Conservation (phyloP, 2,797 vertebrate species). For the Dallia pectoralis region DNA sequence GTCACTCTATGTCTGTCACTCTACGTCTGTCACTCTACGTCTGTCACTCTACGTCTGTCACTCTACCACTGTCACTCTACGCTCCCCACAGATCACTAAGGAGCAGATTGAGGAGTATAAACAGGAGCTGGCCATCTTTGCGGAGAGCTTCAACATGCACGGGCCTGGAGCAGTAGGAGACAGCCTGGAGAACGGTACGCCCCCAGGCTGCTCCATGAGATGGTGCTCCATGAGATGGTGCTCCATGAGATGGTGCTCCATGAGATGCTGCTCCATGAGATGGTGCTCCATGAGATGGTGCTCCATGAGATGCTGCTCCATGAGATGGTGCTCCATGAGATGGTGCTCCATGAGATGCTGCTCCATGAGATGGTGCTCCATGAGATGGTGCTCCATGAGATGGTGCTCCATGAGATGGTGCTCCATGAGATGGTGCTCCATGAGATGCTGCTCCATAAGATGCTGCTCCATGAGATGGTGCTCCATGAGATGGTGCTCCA, state of each 20-base stretch:
- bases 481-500: neutral
- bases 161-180: slow-evolving; percentile 90
- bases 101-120: slow-evolving; percentile 75
- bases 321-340: slow-evolving; percentile 2
- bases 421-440: neutral
- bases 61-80: too few species aligned
- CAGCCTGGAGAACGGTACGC: slow-evolving; percentile 86
- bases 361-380: neutral
- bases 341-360: neutral
- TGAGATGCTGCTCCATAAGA: slow-evolving; percentile 1
- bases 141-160: slow-evolving; percentile 75
- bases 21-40: too few species aligned
- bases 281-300: neutral
- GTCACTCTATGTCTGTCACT: too few species aligned
- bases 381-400: slow-evolving; percentile 2
- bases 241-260: neutral
- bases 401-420: neutral
- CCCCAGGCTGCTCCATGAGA: neutral
- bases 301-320: neutral
- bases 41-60: neutral
- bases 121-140: slow-evolving; percentile 76
- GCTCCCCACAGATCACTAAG: slow-evolving; percentile 78
- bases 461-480: neutral
- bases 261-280: slow-evolving; percentile 1
- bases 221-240: neutral